Evolutionary conservation across 2,888 invertebrate species (phyloP), one percentile per base, ranked within the genome.

Genomic region (Amphimallon solstitiale): DNA sequence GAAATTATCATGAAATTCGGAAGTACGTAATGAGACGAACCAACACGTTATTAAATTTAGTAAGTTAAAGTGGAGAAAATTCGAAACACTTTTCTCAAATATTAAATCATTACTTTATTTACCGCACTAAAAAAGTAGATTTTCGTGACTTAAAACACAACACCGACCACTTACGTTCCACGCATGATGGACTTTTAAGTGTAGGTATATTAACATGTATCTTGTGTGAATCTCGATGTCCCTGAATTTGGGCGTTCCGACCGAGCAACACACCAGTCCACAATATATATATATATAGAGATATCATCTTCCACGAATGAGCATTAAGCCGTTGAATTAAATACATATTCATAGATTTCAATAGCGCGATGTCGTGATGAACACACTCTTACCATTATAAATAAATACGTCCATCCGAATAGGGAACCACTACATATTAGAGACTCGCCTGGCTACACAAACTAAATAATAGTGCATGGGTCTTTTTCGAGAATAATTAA

Each of bases 141-240:
- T 21, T 46, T 48, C 61, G 61, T 61, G 61, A 61, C 61, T 23
- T 10, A n/a, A 19, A 29, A 29, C 2, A 29, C 29, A 29, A 29
- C 60, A 45, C 23, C 34, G 46, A 17, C 34, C 14, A 48, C 34
- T 61, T 35, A 10, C 35, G n/a, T n/a, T n/a, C 15, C 46, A 48
- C 48, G 61, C 61, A 61, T 61, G 61, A 61, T 61, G 61, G 35
- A 35, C 48, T 61, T 61, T 61, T 61, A 61, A 61, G 23, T 61
- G 48, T 35, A 15, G 9, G 35, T 46, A n/a, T n/a, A 61, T 61
- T 61, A 61, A 61, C 61, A 61, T 61, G n/a, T n/a, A 61, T 61
- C 61, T 54, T 14, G n/a, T 23, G 17, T 15, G 48, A 37, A 35
- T 48, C 61, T 61, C 17, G 1, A 3, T 29, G 29, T 29, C 29